Percentiles rank a stretch among this genome's conserved stretches.
phyloP scores from a whole-genome alignment of 2,113 vertebrate species.

The Stegastes partitus region DNA sequence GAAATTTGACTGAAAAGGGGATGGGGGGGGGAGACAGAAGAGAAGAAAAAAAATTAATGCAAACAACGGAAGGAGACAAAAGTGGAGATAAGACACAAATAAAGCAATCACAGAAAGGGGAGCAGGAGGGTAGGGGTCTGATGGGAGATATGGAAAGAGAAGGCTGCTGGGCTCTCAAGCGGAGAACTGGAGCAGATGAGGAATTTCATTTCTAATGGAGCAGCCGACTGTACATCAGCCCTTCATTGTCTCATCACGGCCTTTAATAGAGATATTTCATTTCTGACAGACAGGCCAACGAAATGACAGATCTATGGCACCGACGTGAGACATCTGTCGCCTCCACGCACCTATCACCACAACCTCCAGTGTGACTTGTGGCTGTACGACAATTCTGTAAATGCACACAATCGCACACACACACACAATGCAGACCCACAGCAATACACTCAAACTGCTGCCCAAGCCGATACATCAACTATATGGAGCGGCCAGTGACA shows the following conservation, averaged over 20 bases:
- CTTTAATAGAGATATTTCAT: conserved; percentile 61
- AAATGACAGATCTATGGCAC: conserved; percentile 35
- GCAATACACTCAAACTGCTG: conserved; percentile 5
- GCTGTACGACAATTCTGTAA: background rate
- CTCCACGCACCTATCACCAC: background rate
- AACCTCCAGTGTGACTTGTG: background rate
- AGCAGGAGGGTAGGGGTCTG: conserved; percentile 26
- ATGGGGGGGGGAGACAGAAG: background rate
- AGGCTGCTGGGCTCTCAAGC: conserved; percentile 45
- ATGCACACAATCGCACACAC: background rate
- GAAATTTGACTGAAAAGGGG: conserved; percentile 24
- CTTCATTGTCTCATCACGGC: conserved; percentile 41
- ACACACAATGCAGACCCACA: background rate
- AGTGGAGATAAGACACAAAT: conserved; percentile 25
- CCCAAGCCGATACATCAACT: conserved; percentile 26
- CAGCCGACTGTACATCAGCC: conserved; percentile 20
- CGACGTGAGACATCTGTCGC: conserved; percentile 27
- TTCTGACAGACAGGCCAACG: conserved; percentile 38
- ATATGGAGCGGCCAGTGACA: conserved; percentile 39
- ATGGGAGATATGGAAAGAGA: background rate
- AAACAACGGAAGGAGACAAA: conserved; percentile 11
- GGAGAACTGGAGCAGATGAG: conserved; percentile 49
- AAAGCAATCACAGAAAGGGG: conserved; percentile 16
- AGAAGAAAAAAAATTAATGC: conserved; percentile 7
- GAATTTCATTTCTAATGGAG: conserved; percentile 56